Evolutionary conservation across 2,797 vertebrate genomes (phyloP), one percentile per base, ranked within the genome.

Genomic region (Gadopsis marmoratus): DNA sequence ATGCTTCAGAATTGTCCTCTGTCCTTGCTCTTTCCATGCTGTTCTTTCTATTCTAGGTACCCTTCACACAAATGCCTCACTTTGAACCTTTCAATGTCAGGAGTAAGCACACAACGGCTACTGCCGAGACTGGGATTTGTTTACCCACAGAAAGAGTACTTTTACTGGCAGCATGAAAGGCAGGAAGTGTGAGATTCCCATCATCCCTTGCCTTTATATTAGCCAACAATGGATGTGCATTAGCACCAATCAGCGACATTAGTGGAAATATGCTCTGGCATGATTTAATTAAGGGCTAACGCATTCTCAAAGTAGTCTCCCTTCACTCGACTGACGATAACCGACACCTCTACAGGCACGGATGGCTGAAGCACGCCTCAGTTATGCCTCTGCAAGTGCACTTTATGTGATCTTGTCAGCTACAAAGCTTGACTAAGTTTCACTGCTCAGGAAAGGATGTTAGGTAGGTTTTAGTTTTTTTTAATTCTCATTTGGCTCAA

Each of bases 221-320:
- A 76, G 76, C 71, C 56, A 71, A 89, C 81, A 84, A 85, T 87
- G 74, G 86, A 79, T 88, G 78, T 79, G 79, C 79, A 89, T 92
- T 89, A 85, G 78, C 78, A 81, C 58, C 78, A 81, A 79, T 89
- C 76, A 59, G 74, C 81, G 79, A 79, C 81, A 82, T 86, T 83
- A 81, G 61, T 79, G 85, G 74, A 78, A 83, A 90, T 87, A 69
- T 78, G 69, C 60, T 81, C 58, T 76, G 80, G 74, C 82, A 48
- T 87, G 79, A 91, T 88, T 88, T 93, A 82, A 91, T 92, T 83
- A 92, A 88, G 78, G 13, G 47, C 74, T 67, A 14, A 63, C 33
- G 13, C 69, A 71, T 86, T 88, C 65, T 84, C 26, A 70, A 84
- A 92, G 82, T 65, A 81, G 73, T 45, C 60, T 87, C 58, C 55